These are phyloP conservation scores for Hipposideros armiger DNA, from an alignment of 2,113 vertebrate species.

Conservation along the genomic window DNA sequence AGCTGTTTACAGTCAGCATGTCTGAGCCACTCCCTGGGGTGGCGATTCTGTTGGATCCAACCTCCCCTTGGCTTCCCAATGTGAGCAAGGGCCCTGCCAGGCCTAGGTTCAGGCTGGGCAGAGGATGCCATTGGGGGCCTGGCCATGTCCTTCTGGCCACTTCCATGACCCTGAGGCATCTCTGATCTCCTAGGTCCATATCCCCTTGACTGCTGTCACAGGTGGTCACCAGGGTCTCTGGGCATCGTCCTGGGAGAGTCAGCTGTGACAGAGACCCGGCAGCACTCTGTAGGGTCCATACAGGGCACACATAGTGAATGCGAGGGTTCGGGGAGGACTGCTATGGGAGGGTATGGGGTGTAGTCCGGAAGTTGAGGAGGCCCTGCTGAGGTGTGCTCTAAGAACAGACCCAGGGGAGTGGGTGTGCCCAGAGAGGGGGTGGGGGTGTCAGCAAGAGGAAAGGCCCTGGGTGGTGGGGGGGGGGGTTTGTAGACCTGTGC, in stretches of 20 bases:
- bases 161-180: not conserved
- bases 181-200: not conserved
- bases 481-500: not conserved
- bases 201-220: not conserved
- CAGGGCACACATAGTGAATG: rapidly evolving
- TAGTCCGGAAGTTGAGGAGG: not conserved
- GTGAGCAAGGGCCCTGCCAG: not conserved
- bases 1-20: slow-evolving; percentile 23
- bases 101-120: not conserved
- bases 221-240: not conserved
- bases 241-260: not conserved
- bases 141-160: not conserved
- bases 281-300: not conserved
- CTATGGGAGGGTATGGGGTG: too few relatives aligned
- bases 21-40: not conserved
- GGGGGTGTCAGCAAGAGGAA: not conserved
- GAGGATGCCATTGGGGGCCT: not conserved
- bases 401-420: not conserved
- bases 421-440: not conserved
- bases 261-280: not conserved
- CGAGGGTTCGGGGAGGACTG: not conserved
- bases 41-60: not conserved
- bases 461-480: not conserved
- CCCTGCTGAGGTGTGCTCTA: not conserved
- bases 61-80: not conserved